These are phyloP conservation scores for Caiman crocodilus DNA, from an alignment of 2,797 vertebrate species.

Conservation along the genomic window DNA sequence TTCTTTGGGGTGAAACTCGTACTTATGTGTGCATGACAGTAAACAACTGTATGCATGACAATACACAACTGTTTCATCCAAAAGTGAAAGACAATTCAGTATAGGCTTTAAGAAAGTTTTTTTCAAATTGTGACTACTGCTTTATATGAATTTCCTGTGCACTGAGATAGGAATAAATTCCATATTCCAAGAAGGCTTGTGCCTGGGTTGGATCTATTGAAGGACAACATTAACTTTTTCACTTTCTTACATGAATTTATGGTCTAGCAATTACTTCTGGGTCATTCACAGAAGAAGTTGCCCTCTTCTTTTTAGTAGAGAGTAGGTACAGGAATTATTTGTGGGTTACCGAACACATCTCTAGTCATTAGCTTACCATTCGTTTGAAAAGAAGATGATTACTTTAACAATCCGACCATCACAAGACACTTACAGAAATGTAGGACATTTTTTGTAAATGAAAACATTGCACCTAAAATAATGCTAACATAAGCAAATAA, in stretches of 20 bases:
- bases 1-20: not conserved
- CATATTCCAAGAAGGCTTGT: not conserved
- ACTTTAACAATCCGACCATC: slow-evolving; percentile 39
- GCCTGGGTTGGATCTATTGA: slow-evolving; percentile 4
- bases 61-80: not conserved
- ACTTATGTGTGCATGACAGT: no score
- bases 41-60: not conserved
- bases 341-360: slow-evolving; percentile 68
- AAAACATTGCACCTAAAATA: not conserved
- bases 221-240: slow-evolving; percentile 20
- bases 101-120: not conserved
- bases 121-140: not conserved
- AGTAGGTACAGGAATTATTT: slow-evolving; percentile 4
- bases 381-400: slow-evolving; percentile 46
- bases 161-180: not conserved
- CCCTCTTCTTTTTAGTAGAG: slow-evolving; percentile 26
- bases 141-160: not conserved
- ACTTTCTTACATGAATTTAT: slow-evolving; percentile 30
- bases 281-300: slow-evolving; percentile 24
- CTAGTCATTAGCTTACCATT: slow-evolving; percentile 32
- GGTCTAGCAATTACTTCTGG: slow-evolving; percentile 35
- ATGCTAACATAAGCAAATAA: not conserved
- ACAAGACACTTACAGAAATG: not conserved
- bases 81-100: not conserved
- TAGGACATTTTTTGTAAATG: not conserved